Evolutionary conservation across 2,888 invertebrate genomes (phyloP).

Genomic region (Ophion slaviceki): DNA sequence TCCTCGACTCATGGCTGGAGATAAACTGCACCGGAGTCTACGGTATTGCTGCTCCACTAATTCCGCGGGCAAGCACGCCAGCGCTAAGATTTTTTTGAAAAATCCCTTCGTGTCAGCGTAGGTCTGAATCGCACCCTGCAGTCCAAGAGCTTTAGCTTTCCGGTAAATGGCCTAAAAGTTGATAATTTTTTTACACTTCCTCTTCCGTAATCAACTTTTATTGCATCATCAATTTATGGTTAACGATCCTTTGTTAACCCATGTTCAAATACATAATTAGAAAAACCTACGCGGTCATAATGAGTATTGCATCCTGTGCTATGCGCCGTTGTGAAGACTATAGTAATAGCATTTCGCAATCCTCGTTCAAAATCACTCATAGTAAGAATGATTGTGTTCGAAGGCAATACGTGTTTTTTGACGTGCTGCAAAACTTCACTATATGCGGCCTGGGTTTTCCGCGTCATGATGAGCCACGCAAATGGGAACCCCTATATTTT

Average conservation of each 20-base stretch:
- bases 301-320: slow-evolving; percentile 49
- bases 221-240: not conserved
- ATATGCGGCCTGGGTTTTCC: no score
- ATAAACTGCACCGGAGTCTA: not conserved
- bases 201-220: not conserved
- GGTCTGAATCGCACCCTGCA: not conserved
- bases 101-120: not conserved
- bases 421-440: no score
- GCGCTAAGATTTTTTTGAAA: slow-evolving; percentile 38
- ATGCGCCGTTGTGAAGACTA: slow-evolving; percentile 28
- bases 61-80: slow-evolving; percentile 50
- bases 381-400: slow-evolving; percentile 1
- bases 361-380: slow-evolving; percentile 47
- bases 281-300: slow-evolving; percentile 23
- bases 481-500: no score
- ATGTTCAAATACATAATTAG: not conserved
- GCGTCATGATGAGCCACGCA: no score
- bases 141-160: slow-evolving; percentile 16
- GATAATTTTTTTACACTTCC: not conserved
- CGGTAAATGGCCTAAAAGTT: slow-evolving; percentile 32
- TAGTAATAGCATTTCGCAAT: slow-evolving; percentile 30
- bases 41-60: slow-evolving; percentile 22
- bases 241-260: not conserved
- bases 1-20: not conserved
- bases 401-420: not conserved